phyloP scores from a whole-genome alignment of 2,797 vertebrate genomes.

The Oophaga sylvatica region DNA sequence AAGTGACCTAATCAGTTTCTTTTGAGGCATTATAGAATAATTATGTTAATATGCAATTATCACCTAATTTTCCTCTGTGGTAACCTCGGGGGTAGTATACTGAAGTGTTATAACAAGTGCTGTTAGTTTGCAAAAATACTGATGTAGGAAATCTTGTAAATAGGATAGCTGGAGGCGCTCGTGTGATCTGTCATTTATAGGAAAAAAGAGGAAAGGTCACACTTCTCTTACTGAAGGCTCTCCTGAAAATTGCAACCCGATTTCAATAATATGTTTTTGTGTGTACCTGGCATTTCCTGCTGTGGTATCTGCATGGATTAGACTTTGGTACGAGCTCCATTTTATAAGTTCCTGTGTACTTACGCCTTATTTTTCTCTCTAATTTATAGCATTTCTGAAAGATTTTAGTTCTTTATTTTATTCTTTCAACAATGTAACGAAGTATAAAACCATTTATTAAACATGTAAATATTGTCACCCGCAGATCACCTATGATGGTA shows the following conservation, averaged over 20 bases:
- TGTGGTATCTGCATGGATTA: constrained; percentile 44
- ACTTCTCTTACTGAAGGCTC: neutral
- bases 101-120: constrained; percentile 87
- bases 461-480: too few relatives aligned
- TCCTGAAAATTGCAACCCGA: neutral
- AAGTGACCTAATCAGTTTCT: constrained; percentile 83
- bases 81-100: constrained; percentile 88
- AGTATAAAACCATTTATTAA: too few relatives aligned
- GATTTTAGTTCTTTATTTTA: too few relatives aligned
- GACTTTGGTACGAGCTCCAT: too few relatives aligned
- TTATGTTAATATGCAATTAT: constrained; percentile 95
- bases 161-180: constrained; percentile 75
- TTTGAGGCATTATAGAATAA: constrained; percentile 86
- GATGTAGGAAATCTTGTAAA: constrained; percentile 79
- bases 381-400: too few relatives aligned
- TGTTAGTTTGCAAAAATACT: constrained; percentile 85
- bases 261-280: neutral
- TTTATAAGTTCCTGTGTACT: too few relatives aligned
- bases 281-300: neutral
- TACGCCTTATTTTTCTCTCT: too few relatives aligned
- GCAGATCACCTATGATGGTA: too few relatives aligned
- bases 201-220: constrained; percentile 58
- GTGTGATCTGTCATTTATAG: constrained; percentile 76
- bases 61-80: constrained; percentile 85
- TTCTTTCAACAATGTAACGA: too few relatives aligned